Evolutionary conservation across 1,140 invertebrate genomes (phyloP).

Genomic region (Meloidogyne exigua): DNA sequence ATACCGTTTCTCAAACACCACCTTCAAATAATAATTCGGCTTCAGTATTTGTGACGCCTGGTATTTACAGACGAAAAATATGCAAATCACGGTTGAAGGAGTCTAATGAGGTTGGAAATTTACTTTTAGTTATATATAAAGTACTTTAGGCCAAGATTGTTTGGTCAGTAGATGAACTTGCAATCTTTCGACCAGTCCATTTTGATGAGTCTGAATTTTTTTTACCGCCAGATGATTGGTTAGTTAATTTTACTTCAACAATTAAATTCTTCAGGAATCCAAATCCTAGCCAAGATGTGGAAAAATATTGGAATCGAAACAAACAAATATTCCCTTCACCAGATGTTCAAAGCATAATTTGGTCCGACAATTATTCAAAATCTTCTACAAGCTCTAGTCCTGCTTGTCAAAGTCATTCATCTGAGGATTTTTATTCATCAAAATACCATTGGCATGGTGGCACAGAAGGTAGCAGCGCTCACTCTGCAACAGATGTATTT

Average conservation of each 20-base stretch:
- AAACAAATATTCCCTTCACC: background rate
- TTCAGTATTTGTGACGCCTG: background rate
- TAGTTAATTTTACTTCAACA: background rate
- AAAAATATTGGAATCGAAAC: background rate
- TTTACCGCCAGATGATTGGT: slow-evolving; percentile 3
- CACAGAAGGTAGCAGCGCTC: background rate
- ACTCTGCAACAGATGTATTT: background rate
- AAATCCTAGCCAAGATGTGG: background rate
- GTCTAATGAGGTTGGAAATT: background rate
- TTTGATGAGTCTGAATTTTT: background rate
- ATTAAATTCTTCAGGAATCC: slow-evolving; percentile 1
- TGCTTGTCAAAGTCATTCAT: background rate
- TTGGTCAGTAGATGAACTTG: background rate
- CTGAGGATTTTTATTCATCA: background rate
- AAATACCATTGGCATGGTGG: background rate
- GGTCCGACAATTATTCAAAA: background rate
- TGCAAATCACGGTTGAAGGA: background rate
- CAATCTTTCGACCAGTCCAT: background rate
- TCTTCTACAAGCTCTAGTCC: background rate
- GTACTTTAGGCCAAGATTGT: background rate
- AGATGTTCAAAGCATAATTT: background rate
- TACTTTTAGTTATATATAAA: background rate
- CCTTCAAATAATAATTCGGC: background rate
- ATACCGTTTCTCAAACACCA: background rate
- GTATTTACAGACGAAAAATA: background rate